These are phyloP conservation scores for Argyresthia albistria DNA, from an alignment of 2,888 invertebrate genomes.

Conservation along the genomic window DNA sequence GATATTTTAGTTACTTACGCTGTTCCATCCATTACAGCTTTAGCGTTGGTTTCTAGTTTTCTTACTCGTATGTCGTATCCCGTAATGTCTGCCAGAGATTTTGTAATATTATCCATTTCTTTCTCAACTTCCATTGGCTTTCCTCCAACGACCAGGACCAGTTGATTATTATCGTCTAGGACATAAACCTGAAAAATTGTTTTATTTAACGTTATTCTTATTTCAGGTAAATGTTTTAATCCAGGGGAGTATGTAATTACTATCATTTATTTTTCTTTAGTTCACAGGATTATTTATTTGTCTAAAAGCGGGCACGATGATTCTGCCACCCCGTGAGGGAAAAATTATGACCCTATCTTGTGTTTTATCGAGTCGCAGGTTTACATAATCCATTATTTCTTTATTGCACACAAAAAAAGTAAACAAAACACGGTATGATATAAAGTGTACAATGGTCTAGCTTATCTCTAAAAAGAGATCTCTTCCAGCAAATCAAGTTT, in stretches of 20 bases:
- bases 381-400: too few relatives aligned
- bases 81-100: constrained; percentile 79
- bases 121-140: constrained; percentile 84
- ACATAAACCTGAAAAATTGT: constrained; percentile 78
- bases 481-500: too few relatives aligned
- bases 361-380: too few relatives aligned
- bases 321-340: too few relatives aligned
- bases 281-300: not conserved
- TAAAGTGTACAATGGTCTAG: too few relatives aligned
- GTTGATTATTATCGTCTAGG: constrained; percentile 84
- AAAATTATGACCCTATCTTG: too few relatives aligned
- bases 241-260: not conserved
- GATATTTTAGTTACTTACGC: constrained; percentile 68
- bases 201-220: too few relatives aligned
- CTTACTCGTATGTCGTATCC: constrained; percentile 85
- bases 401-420: too few relatives aligned
- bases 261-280: not conserved
- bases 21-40: constrained; percentile 75
- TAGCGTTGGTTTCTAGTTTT: constrained; percentile 82
- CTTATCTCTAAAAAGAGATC: too few relatives aligned
- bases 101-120: constrained; percentile 78
- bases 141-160: constrained; percentile 83
- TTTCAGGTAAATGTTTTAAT: too few relatives aligned
- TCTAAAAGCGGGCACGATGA: too few relatives aligned
- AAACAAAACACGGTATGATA: too few relatives aligned